Base-by-base conservation (phyloP, 2,113 vertebrate genomes). In the Micromys minutus region DNA sequence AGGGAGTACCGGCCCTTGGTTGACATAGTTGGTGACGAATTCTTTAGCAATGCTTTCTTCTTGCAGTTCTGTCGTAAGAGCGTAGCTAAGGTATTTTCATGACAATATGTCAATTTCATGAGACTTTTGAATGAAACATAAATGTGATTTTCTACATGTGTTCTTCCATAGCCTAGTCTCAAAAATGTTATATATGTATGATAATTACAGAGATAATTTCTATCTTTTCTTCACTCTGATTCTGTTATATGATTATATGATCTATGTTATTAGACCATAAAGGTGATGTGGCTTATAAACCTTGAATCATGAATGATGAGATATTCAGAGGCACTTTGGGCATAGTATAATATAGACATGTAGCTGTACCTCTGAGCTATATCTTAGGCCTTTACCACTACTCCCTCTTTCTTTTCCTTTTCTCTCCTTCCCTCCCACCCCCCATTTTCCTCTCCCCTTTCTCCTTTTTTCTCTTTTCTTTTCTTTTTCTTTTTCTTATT, bases 1-100 rank as follows among this genome's bases (percentile, higher is more conserved):
- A 13, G 42, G 26, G 22, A 52, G 42, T 22, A 34, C 52, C 83
- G 88, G 22, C 26, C 76, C 26, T 92, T 89, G 91, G 89, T 94
- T 76, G 89, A 92, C 72, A 45, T 15, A 50, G 21, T 19, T 13
- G 19, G 5, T 87, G 88, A 94, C 67, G 67, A 75, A 89, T 90
- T 90, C 75, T 92, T 91, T 90, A 84, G 76, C 39, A 75, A 75
- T 15, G 39, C 61, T 45, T 11, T 15, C 19, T 65, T 80, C 91
- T 50, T 65, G 61, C 29, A 67, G 21, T 67, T 90, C 55, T 91
- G 22, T 6, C 22, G 52, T 71, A 47, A 71, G 31, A 93, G 31
- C 67, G n/a, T 91, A 91, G 29, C 88, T 77, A 67, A 75, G 76
- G 13, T 21, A 91, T 92, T 42, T 93, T 90, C 76, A 87, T 42